These are phyloP conservation scores for Cantharis flavilabris DNA, from an alignment of 2,888 invertebrate genomes.

Conservation along the genomic window DNA sequence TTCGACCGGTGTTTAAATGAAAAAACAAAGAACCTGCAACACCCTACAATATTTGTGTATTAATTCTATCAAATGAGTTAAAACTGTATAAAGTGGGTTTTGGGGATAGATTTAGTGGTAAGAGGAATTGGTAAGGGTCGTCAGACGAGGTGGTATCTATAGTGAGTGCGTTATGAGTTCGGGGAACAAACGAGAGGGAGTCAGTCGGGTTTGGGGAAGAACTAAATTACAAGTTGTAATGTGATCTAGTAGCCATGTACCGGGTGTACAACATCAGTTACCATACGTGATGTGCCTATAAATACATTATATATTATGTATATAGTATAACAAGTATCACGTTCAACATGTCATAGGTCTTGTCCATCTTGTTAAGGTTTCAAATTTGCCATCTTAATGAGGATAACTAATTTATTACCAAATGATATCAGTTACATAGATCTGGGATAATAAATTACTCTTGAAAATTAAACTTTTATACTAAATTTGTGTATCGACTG, in stretches of 20 bases:
- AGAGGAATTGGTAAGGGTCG: constrained; percentile 27
- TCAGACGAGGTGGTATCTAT: constrained; percentile 27
- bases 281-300: constrained; percentile 50
- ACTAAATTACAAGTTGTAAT: constrained; percentile 51
- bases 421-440: neutral
- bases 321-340: constrained; percentile 37
- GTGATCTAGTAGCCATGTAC: constrained; percentile 49
- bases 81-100: constrained; percentile 18
- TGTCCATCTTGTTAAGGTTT: neutral
- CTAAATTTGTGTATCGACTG: neutral
- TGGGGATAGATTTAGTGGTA: constrained; percentile 24
- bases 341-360: constrained; percentile 21
- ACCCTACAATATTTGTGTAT: neutral
- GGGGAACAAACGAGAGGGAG: constrained; percentile 31
- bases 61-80: constrained; percentile 13
- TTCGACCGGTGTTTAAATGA: neutral
- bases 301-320: constrained; percentile 47
- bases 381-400: neutral
- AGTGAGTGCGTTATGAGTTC: constrained; percentile 31
- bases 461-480: neutral
- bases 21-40: neutral
- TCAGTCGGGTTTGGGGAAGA: constrained; percentile 39
- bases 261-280: constrained; percentile 51
- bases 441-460: neutral
- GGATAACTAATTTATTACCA: neutral